phyloP scores from a whole-genome alignment of 2,113 vertebrate species.

The Pan paniscus region DNA sequence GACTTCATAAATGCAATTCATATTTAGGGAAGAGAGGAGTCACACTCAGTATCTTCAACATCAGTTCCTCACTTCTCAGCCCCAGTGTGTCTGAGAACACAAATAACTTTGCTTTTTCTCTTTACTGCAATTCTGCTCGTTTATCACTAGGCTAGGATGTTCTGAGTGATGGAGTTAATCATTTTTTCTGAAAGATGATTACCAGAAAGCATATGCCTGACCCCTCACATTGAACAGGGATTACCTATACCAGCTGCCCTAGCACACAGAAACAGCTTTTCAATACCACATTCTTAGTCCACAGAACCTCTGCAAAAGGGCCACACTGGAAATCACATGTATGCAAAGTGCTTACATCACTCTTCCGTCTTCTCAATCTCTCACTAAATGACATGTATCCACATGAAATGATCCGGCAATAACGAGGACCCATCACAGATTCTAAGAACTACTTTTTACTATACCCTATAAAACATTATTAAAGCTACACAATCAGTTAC shows the following conservation, averaged over 20 bases:
- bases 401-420: neutral
- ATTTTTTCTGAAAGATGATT: neutral
- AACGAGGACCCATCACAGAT: neutral
- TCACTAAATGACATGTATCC: neutral
- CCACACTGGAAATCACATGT: neutral
- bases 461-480: neutral
- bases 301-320: neutral
- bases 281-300: neutral
- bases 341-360: neutral
- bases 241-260: neutral
- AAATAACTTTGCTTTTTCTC: neutral
- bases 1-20: neutral
- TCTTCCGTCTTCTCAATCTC: neutral
- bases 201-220: neutral
- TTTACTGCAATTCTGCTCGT: neutral
- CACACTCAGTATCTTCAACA: neutral
- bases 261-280: neutral
- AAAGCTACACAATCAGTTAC: neutral
- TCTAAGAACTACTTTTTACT: neutral
- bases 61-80: neutral
- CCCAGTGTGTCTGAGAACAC: neutral
- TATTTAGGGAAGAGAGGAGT: neutral
- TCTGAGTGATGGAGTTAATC: neutral
- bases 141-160: neutral
- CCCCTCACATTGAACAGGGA: neutral